Base-by-base conservation (phyloP, 2,797 vertebrate species). In the Brachyalestes nurse region DNA sequence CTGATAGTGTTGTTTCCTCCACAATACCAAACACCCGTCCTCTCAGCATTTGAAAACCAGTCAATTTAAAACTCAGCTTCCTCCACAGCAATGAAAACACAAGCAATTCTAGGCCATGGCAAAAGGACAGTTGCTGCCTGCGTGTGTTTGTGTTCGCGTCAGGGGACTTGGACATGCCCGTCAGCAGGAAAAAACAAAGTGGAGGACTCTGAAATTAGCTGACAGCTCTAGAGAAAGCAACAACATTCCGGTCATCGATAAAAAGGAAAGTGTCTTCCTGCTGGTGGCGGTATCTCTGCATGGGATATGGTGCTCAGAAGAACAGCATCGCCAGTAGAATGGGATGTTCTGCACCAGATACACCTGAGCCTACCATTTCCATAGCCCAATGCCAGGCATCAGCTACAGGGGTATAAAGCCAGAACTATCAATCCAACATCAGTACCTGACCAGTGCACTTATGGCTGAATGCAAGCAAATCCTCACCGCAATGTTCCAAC, bases 61-160 rank as follows among this genome's bases (percentile, higher is more conserved):
- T 72, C 49, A 55, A 72, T 72, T 55, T 38, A 57, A 72, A 55
- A 38, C 49, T 38, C 42, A 4, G 13, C 42, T 25, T 25, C 67
- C 7, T 71, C 16, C 25, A 16, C 49, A 38, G 69, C 69, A 28
- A 16, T 25, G 42, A 28, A 14, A 70, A 16, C 2, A n/a, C 23
- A 2, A 17, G 47, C 40, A 0, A 72, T 12, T 72, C 51, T 12
- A 57, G 51, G 70, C 25, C 51, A n/a, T 38, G 70, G 51, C 70
- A 53, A 38, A n/a, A 28, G 70, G 28, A 70, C 76, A 53, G 28
- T 58, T 55, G 28, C 38, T 64, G 78, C 49, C 4, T 8, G 60
- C 64, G 40, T 53, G 85, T 88, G 80, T 83, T 80, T 84, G 72
- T 62, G 28, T 81, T 61, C 34, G 47, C 51, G 58, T 42, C 9